Evolutionary conservation across 2,797 vertebrate genomes (phyloP).

Genomic region (Anisognathus igniventris): DNA sequence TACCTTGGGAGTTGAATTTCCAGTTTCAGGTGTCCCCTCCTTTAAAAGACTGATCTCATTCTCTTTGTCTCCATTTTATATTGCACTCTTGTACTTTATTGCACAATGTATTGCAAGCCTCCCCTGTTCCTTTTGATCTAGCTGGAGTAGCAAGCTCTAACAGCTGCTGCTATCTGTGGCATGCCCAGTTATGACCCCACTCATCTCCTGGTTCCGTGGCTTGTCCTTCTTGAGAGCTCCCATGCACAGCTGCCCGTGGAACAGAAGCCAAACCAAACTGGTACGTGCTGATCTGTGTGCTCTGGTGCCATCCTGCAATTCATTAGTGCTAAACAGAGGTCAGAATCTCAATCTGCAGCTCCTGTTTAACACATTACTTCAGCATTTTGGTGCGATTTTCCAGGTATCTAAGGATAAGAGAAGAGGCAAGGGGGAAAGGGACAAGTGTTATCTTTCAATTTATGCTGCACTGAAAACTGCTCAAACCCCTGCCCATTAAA

Average conservation of each 20-base stretch:
- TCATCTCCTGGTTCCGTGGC: background rate
- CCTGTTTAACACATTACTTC: background rate
- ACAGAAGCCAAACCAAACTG: background rate
- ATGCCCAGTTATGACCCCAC: background rate
- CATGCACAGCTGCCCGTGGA: background rate
- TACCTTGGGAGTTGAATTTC: background rate
- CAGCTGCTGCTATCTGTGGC: background rate
- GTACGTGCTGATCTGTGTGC: accelerated
- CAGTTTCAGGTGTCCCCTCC: background rate
- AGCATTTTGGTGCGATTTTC: background rate
- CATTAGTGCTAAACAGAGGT: background rate
- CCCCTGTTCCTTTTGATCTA: background rate
- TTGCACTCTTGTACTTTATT: background rate
- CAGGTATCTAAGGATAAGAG: background rate
- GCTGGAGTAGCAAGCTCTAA: background rate
- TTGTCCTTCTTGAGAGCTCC: background rate
- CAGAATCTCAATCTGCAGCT: background rate
- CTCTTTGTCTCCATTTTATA: background rate
- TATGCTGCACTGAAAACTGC: background rate
- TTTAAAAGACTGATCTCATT: background rate
- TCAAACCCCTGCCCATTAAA: background rate
- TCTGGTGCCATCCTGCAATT: background rate
- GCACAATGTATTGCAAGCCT: background rate
- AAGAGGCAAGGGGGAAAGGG: background rate
- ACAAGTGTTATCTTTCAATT: background rate